A percentile compares a stretch with the other conserved stretches of the same genome.
Evolutionary conservation across 2,888 invertebrate genomes (phyloP).

Genomic region (Galeopsomyia nigrocyanea): DNA sequence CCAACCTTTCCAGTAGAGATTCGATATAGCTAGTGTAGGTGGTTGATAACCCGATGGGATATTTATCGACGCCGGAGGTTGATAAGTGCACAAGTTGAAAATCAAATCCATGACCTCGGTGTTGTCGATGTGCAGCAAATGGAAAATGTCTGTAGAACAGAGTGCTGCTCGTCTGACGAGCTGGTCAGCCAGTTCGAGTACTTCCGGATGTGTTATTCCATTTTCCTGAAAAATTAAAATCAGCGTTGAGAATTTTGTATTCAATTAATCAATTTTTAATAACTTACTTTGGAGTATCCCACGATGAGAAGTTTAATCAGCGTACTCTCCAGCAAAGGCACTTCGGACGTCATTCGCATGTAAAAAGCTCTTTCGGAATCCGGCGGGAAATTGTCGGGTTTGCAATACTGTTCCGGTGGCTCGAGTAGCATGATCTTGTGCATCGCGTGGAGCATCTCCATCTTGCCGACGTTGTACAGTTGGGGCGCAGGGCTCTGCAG

Average conservation of each 20-base stretch:
- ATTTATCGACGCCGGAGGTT: constrained; percentile 92
- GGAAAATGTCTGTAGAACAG: constrained; percentile 79
- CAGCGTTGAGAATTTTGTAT: constrained; percentile 20
- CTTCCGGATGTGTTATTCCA: constrained; percentile 84
- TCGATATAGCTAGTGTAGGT: constrained; percentile 91
- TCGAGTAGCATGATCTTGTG: constrained; percentile 87
- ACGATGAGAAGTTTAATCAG: constrained; percentile 86
- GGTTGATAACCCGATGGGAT: constrained; percentile 88
- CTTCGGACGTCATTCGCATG: constrained; percentile 87
- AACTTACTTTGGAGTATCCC: constrained; percentile 77
- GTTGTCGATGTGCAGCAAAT: constrained; percentile 82
- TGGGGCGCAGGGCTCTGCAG: constrained; percentile 85
- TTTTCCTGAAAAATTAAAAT: constrained; percentile 76
- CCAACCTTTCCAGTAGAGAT: constrained; percentile 96
- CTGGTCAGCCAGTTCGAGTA: constrained; percentile 88
- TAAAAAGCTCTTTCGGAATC: constrained; percentile 88
- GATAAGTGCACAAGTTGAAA: constrained; percentile 91
- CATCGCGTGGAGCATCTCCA: constrained; percentile 82
- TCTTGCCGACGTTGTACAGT: constrained; percentile 78
- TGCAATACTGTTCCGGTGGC: constrained; percentile 84
- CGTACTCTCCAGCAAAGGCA: constrained; percentile 89
- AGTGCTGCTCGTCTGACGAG: constrained; percentile 87
- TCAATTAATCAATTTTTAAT: constrained; percentile 13
- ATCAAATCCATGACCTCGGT: constrained; percentile 89
- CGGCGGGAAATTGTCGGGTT: constrained; percentile 90